Evolutionary conservation across 2,113 vertebrate species (phyloP).

Genomic region (Burhinus bistriatus): DNA sequence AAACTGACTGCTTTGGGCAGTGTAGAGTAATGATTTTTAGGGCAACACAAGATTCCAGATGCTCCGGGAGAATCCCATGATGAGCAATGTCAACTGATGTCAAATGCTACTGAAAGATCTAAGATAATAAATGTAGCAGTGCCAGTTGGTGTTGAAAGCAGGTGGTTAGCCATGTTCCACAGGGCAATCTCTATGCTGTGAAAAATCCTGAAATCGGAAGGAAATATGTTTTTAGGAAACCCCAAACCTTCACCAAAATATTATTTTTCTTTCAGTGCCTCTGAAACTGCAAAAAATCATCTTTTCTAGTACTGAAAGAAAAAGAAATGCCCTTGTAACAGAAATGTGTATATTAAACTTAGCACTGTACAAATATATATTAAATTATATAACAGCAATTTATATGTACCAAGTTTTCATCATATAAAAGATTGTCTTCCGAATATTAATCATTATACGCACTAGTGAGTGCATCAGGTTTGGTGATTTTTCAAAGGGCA

Average conservation of each 20-base stretch:
- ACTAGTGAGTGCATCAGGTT: background rate
- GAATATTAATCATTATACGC: background rate
- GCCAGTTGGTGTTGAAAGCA: conserved; percentile 29
- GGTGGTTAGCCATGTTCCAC: conserved; percentile 10
- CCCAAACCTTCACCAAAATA: background rate
- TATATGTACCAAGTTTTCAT: background rate
- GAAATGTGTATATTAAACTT: background rate
- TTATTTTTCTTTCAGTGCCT: background rate
- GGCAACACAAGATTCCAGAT: conserved; percentile 57
- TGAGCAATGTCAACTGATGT: conserved; percentile 43
- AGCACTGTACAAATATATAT: background rate
- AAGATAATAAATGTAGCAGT: conserved; percentile 1
- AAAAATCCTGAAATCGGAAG: background rate
- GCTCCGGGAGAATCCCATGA: conserved; percentile 46
- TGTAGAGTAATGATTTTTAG: conserved; percentile 2
- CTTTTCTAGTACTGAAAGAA: background rate
- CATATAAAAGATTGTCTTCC: background rate
- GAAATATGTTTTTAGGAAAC: background rate
- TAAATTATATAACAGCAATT: background rate
- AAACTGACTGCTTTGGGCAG: conserved; percentile 54
- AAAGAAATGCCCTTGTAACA: background rate
- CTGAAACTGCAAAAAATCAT: background rate
- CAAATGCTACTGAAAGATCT: conserved; percentile 48
- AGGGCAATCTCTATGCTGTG: background rate
- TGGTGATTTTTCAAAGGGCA: background rate